Conservation (phyloP, 1,140 invertebrate species). For the Drosophila asahinai region DNA sequence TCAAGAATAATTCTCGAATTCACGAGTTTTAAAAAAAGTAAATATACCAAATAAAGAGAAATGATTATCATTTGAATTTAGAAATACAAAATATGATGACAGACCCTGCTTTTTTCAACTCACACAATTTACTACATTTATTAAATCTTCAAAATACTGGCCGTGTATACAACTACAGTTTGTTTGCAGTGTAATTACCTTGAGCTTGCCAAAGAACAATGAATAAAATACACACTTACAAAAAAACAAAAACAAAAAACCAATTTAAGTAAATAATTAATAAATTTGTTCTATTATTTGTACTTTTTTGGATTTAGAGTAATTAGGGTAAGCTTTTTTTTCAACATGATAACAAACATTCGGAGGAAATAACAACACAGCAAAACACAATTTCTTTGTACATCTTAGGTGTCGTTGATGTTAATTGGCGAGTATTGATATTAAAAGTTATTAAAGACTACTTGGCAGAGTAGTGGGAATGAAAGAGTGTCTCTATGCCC, state of each 20-base stretch:
- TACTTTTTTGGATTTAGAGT: neutral
- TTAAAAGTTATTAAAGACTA: neutral
- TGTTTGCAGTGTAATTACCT: too few species aligned
- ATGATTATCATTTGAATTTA: too few species aligned
- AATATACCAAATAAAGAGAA: too few species aligned
- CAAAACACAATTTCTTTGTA: slow-evolving; percentile 11
- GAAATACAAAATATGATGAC: too few species aligned
- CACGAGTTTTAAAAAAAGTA: too few species aligned
- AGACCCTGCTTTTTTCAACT: too few species aligned
- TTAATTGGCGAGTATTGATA: slow-evolving; percentile 8
- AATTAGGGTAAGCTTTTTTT: neutral
- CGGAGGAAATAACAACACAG: slow-evolving; percentile 3
- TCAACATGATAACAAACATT: slow-evolving; percentile 14
- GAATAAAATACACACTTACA: neutral
- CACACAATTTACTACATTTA: too few species aligned
- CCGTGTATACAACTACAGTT: too few species aligned
- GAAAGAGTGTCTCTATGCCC: too few species aligned
- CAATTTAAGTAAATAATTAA: neutral
- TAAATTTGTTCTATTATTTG: neutral
- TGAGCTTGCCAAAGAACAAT: neutral
- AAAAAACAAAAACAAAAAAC: neutral
- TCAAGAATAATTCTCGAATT: too few species aligned
- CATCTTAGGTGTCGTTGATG: slow-evolving; percentile 6
- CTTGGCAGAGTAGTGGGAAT: neutral
- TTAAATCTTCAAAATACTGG: too few species aligned